Evolutionary conservation across 2,888 invertebrate species (phyloP).

Genomic region (Drosophila demipolita): DNA sequence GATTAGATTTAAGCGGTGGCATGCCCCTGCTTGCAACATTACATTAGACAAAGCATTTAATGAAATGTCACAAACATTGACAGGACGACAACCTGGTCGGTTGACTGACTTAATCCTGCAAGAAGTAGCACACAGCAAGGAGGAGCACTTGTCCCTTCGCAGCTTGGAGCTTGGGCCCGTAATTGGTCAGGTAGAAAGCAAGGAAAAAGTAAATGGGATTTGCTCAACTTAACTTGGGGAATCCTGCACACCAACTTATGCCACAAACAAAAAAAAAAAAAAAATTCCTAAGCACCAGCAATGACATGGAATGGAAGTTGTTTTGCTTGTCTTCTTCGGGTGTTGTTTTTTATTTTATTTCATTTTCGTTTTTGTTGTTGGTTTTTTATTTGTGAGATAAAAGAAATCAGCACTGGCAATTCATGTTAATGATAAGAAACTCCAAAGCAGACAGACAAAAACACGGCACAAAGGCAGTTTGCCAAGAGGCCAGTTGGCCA

Average conservation of each 20-base stretch:
- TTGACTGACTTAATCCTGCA: background rate
- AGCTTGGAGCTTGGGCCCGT: background rate
- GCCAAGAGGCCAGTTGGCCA: background rate
- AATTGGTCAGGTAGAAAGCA: slow-evolving; percentile 13
- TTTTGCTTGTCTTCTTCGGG: background rate
- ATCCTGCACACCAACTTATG: background rate
- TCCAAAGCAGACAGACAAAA: background rate
- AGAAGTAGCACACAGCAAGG: background rate
- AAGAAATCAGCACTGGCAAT: slow-evolving; percentile 18
- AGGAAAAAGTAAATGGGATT: background rate
- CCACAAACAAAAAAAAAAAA: background rate
- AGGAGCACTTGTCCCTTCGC: background rate
- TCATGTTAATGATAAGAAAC: slow-evolving; percentile 13
- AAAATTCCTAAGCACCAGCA: background rate
- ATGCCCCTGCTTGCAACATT: background rate
- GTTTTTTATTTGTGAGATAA: background rate
- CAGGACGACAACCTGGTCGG: slow-evolving; percentile 5
- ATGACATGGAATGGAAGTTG: background rate
- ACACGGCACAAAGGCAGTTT: background rate
- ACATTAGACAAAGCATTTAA: slow-evolving; percentile 30
- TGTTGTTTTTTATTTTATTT: background rate
- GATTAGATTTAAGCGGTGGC: slow-evolving; percentile 7
- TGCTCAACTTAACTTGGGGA: background rate
- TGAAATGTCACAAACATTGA: slow-evolving; percentile 37
- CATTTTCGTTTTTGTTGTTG: too few species aligned